Evolutionary conservation across 2,113 vertebrate species (phyloP), one percentile per base, ranked within the genome.

Genomic region (Globicephala melas): DNA sequence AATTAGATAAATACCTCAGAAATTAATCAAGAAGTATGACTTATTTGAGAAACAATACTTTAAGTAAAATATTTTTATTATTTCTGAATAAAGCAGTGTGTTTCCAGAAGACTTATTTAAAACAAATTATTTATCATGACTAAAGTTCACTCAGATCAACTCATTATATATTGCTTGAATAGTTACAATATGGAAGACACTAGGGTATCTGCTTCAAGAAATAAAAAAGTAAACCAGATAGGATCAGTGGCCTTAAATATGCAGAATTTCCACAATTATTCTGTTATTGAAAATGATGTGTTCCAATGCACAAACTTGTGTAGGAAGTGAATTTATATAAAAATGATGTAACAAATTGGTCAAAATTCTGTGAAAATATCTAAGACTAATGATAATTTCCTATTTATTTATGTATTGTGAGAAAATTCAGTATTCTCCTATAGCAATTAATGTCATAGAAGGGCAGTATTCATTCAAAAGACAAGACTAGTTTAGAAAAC

Each of bases 41-140:
- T 55, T 90, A 58, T 77, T 86, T 92, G 71, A 74, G 80, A 71
- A 91, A 36, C 92, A 89, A 80, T 31, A 96, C 36, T 80, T 94
- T 87, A 92, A 90, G 21, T n/a, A 53, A 92, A 96, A 92, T 4
- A 60, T 4, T 73, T 76, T 92, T 81, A 82, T 50, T 70, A 71
- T 65, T 71, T 94, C 58, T 85, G 60, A 96, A 53, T 68, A 94
- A 84, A 44, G 4, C 50, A 76, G 1, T 41, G 20, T 93, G 13
- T 60, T 67, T 20, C 63, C 11, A 84, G 60, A 93, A 95, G 62
- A 55, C 7, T 65, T 76, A 58, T 20, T 91, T 94, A 47, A 92
- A 95, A 36, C 26, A 96, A 18, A 91, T 90, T 47, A 55, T 79
- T 92, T 53, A 41, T 86, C 28, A 88, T 28, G 15, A 70, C 11